Base-by-base conservation (phyloP, 2,797 vertebrate genomes). In the Gymnodraco acuticeps region DNA sequence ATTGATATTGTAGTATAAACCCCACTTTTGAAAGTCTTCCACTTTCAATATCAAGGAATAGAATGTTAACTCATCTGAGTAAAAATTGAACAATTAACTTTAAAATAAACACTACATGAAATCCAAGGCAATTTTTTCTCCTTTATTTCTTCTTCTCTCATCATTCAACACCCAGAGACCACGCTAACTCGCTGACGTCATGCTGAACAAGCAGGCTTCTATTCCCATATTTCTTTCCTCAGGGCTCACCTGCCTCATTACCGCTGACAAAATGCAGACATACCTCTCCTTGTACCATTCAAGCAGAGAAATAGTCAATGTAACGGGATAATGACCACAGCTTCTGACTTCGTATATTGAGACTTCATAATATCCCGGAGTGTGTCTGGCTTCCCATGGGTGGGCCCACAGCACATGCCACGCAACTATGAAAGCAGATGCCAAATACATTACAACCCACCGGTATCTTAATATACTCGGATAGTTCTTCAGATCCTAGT, bases 391-490 rank as follows among this genome's bases (percentile, higher is more conserved):
- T 52, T 68, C 77, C 58, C 54, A 5, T 8, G 66, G 60, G 71
- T 53, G 64, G 45, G n/a, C 66, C 47, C 50, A 62, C 13, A 45
- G 48, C 61, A 55, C 48, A 65, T 11, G 60, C 71, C 31, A 31
- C 27, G 9, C 14, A 50, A 15, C 23, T 19, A 14, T 42, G 42
- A 19, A 48, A 61, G 74, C 63, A 15, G 52, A 69, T 16, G 70
- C 38, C 27, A 52, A 77, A 73, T 23, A 41, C 62, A 60, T 78
- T 23, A 38, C 38, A 60, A 64, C 27, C 56, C 54, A 6, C 20
- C 20, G 71, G 66, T 50, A 56, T 73, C 73, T 81, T 80, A 73
- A 89, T 84, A 52, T 47, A 42, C 75, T 82, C 64, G 1, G 74
- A 52, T 12, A 52, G 33, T 59, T 64, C 68, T 65, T 70, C 43